A percentile compares a stretch with the other conserved stretches of the same genome.
These are phyloP conservation scores for Sesia bembeciformis DNA, from an alignment of 2,888 invertebrate species.

Conservation along the genomic window DNA sequence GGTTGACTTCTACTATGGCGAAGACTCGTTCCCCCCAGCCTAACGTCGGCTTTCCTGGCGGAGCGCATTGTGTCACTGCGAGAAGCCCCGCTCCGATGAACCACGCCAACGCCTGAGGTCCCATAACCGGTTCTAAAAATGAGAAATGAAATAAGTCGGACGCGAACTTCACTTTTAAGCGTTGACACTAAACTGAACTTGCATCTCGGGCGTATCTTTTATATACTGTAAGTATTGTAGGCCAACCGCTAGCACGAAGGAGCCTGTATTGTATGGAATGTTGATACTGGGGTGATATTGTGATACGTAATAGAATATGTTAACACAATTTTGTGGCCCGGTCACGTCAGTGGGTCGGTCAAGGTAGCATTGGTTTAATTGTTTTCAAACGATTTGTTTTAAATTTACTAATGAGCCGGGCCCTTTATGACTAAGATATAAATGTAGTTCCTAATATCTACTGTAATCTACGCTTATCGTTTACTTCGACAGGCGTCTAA, in stretches of 20 bases:
- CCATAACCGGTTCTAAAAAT: conserved; percentile 60
- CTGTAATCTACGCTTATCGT: too few relatives aligned
- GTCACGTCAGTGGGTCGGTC: conserved; percentile 51
- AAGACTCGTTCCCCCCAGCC: conserved; percentile 67
- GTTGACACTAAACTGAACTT: conserved; percentile 48
- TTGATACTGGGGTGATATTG: conserved; percentile 44
- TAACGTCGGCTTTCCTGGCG: conserved; percentile 56
- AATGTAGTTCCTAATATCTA: too few relatives aligned
- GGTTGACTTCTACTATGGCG: conserved; percentile 64
- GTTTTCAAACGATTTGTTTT: conserved; percentile 11
- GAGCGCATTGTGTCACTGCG: conserved; percentile 35
- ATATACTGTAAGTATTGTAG: conserved; percentile 62
- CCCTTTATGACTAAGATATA: too few relatives aligned
- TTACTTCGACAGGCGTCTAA: too few relatives aligned
- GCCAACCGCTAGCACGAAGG: conserved; percentile 63
- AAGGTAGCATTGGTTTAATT: conserved; percentile 53
- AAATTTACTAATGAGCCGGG: too few relatives aligned
- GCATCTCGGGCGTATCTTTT: conserved; percentile 49
- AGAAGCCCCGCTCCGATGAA: conserved; percentile 33
- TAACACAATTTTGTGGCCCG: conserved; percentile 61
- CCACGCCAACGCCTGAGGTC: conserved; percentile 35
- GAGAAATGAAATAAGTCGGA: conserved; percentile 23
- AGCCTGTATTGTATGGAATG: conserved; percentile 47
- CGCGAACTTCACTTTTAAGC: conserved; percentile 44
- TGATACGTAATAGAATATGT: conserved; percentile 60